A percentile compares a stretch with the other conserved stretches of the same genome.
Evolutionary conservation across 2,113 vertebrate species (phyloP).

Genomic region (Cinclus cinclus): DNA sequence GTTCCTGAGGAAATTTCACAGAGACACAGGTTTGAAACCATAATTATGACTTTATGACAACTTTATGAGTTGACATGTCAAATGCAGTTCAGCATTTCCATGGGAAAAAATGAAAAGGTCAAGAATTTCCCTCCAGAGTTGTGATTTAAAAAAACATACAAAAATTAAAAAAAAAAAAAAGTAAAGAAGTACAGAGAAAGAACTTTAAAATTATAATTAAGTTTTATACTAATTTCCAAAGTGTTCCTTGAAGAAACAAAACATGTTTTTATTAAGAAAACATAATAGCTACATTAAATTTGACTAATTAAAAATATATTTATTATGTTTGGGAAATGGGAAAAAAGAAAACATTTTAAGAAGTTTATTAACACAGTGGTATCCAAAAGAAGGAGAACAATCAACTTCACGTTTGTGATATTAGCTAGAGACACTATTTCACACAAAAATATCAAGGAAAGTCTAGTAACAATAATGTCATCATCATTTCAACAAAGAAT

Average conservation of each 20-base stretch:
- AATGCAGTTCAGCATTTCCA: neutral
- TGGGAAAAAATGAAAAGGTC: slow-evolving; percentile 10
- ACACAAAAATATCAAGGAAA: neutral
- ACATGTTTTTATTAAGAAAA: neutral
- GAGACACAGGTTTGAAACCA: neutral
- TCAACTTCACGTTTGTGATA: neutral
- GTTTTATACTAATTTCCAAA: neutral
- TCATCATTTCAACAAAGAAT: neutral
- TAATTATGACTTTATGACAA: neutral
- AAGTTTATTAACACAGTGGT: neutral
- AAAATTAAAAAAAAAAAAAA: neutral
- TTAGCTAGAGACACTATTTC: neutral
- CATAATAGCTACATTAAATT: neutral
- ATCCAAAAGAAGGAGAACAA: neutral
- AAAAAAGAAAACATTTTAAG: neutral
- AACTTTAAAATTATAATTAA: neutral
- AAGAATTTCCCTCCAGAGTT: neutral
- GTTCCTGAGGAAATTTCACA: slow-evolving; percentile 35
- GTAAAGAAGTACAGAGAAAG: neutral
- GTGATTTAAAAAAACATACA: neutral
- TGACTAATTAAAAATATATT: neutral
- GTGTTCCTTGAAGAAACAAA: neutral
- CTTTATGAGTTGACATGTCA: neutral
- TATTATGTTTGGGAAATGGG: neutral
- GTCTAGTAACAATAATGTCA: neutral